These are phyloP conservation scores for Cololabis saira DNA, from an alignment of 2,113 vertebrate species.

Conservation along the genomic window DNA sequence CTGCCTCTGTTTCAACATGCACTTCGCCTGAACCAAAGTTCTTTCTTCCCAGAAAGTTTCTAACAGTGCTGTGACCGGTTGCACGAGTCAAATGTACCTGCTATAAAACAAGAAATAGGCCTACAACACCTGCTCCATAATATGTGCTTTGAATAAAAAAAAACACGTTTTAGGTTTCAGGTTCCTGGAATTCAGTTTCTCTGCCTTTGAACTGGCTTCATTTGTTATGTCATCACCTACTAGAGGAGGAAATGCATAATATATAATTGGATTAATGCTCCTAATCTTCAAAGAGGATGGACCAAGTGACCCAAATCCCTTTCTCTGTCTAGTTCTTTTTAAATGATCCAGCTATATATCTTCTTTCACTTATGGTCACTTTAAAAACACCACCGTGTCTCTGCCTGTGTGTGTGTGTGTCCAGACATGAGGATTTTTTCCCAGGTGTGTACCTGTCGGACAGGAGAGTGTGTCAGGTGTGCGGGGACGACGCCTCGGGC, in stretches of 20 bases:
- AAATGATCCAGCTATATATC: not conserved
- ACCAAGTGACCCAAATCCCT: conserved; percentile 2
- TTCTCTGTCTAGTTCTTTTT: not conserved
- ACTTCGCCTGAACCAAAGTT: conserved; percentile 52
- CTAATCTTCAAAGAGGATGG: not conserved
- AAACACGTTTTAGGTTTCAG: too few species aligned
- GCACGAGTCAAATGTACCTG: conserved; percentile 24
- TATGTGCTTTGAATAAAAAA: not conserved
- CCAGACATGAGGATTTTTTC: conserved; percentile 69
- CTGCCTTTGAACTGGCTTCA: not conserved
- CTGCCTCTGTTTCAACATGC: conserved; percentile 28
- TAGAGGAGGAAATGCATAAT: not conserved
- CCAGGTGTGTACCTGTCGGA: conserved; percentile 89
- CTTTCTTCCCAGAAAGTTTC: conserved; percentile 32
- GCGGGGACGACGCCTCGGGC: conserved; percentile 89
- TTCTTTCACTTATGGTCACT: not conserved
- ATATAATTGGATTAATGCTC: conserved; percentile 11
- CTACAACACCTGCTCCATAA: conserved; percentile 64
- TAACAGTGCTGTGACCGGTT: conserved; percentile 35
- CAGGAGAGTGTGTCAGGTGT: conserved; percentile 92
- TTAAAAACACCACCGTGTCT: conserved; percentile 1
- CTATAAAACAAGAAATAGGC: conserved; percentile 64
- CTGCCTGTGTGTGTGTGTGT: conserved; percentile 17
- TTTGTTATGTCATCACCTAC: not conserved
- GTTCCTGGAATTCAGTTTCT: not conserved